Evolutionary conservation across 2,113 vertebrate genomes (phyloP).

Genomic region (Neoarius graeffei): DNA sequence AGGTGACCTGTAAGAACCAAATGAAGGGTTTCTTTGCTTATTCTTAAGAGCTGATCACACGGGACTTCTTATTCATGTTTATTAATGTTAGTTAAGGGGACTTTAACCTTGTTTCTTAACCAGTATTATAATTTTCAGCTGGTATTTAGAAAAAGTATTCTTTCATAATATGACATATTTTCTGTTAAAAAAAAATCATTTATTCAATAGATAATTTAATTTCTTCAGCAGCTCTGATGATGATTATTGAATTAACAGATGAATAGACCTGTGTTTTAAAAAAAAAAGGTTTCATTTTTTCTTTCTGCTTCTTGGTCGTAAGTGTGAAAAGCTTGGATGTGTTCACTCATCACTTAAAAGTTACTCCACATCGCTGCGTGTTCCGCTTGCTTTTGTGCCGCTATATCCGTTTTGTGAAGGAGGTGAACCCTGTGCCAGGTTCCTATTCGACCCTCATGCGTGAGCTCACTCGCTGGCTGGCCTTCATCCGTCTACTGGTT

Average conservation of each 20-base stretch:
- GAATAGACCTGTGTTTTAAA: neutral
- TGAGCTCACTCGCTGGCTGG: neutral
- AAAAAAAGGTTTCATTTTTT: neutral
- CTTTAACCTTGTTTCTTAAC: neutral
- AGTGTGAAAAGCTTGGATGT: constrained; percentile 1
- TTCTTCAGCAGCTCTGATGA: neutral
- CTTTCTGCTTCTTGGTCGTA: neutral
- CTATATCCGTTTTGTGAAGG: neutral
- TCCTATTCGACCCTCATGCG: neutral
- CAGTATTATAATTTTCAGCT: neutral
- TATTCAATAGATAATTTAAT: neutral
- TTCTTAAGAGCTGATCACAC: neutral
- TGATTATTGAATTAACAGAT: too few relatives aligned
- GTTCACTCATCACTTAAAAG: neutral
- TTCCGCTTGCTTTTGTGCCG: constrained; percentile 2
- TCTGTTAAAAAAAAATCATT: neutral
- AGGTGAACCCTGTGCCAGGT: neutral
- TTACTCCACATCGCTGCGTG: neutral
- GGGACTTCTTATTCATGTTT: neutral
- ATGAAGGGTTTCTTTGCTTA: neutral
- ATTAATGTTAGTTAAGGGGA: neutral
- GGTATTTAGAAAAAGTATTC: neutral
- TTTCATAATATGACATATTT: neutral
- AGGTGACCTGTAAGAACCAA: neutral
- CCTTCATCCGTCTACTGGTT: constrained; percentile 5